These are phyloP conservation scores for Brachionus manjavacas DNA, from an alignment of 1,140 invertebrate genomes.

Conservation along the genomic window DNA sequence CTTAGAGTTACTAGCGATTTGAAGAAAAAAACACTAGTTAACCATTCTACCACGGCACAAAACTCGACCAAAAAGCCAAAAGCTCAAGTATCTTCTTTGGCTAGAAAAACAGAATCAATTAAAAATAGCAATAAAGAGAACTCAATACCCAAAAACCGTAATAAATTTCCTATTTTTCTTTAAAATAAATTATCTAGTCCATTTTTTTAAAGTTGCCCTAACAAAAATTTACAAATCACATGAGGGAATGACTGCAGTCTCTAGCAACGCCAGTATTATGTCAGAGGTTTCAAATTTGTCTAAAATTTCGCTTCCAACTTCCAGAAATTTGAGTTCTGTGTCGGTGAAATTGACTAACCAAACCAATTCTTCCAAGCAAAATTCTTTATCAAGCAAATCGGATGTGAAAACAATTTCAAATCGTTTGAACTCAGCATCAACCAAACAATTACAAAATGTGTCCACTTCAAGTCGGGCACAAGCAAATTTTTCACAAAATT, in stretches of 20 bases:
- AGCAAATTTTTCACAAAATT: background rate
- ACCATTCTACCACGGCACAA: background rate
- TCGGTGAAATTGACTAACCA: background rate
- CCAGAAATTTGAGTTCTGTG: background rate
- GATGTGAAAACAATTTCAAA: background rate
- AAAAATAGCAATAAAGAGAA: constrained; percentile 31
- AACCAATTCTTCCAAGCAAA: background rate
- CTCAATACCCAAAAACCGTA: constrained; percentile 18
- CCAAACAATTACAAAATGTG: background rate
- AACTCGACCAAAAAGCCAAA: background rate
- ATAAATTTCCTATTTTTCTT: background rate
- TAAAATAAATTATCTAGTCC: no score
- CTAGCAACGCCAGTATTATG: constrained; percentile 35
- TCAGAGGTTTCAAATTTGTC: constrained; percentile 21
- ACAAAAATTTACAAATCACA: constrained; percentile 13
- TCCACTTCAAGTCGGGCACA: background rate
- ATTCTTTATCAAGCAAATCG: background rate
- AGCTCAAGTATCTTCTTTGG: background rate
- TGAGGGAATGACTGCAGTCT: constrained; percentile 8
- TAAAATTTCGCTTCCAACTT: background rate
- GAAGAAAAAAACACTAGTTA: background rate
- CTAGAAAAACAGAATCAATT: background rate
- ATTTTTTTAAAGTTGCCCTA: background rate
- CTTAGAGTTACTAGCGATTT: background rate
- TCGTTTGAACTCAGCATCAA: background rate